A percentile compares a stretch with the other conserved stretches of the same genome.
Conservation (phyloP, 1,140 invertebrate genomes). For the Bombus huntii region DNA sequence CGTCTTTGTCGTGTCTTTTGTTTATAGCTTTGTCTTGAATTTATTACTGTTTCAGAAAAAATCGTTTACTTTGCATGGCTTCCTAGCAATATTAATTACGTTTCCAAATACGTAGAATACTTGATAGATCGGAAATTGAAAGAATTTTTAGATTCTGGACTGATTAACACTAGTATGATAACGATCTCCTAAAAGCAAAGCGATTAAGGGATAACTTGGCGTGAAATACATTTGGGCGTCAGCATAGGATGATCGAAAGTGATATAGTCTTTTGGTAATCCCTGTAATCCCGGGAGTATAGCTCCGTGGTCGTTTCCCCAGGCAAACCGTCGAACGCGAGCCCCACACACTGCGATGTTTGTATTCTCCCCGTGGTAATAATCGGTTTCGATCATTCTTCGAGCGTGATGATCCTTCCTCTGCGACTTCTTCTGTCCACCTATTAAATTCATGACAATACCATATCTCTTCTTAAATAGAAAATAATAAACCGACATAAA, state of each 20-base stretch:
- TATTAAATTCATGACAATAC: not conserved
- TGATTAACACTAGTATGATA: conserved; percentile 44
- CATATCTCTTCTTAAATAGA: not conserved
- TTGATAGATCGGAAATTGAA: not conserved
- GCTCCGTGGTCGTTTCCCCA: conserved; percentile 58
- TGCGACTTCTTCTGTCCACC: not conserved
- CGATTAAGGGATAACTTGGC: conserved; percentile 63
- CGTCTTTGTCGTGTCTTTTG: not conserved
- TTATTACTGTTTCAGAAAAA: not conserved
- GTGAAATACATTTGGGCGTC: conserved; percentile 71
- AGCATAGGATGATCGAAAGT: conserved; percentile 72
- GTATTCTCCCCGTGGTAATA: conserved; percentile 23
- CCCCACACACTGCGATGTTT: conserved; percentile 39
- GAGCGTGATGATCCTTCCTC: not conserved
- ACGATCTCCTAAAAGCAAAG: conserved; percentile 54
- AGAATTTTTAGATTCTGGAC: not conserved
- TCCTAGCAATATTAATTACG: not conserved
- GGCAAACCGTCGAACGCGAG: conserved; percentile 42
- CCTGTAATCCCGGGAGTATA: conserved; percentile 77
- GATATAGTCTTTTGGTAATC: conserved; percentile 79
- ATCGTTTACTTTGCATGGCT: not conserved
- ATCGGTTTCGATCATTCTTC: not conserved
- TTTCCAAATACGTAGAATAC: not conserved
- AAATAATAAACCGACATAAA: not conserved
- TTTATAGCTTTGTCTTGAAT: not conserved